phyloP scores from a whole-genome alignment of 2,113 vertebrate species.

The Setophaga kirtlandii region DNA sequence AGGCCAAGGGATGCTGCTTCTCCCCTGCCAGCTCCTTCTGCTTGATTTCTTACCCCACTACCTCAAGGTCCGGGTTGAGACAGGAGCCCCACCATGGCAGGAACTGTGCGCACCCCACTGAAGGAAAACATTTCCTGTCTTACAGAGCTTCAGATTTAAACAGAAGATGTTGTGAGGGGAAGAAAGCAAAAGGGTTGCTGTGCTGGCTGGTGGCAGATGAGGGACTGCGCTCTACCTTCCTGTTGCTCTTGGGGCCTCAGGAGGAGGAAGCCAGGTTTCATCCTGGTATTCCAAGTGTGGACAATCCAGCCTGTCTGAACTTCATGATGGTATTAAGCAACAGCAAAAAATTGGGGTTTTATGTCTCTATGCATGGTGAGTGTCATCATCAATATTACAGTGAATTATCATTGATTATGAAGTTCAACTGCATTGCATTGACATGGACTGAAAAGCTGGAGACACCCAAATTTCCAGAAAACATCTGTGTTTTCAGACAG shows the following conservation, averaged over 20 bases:
- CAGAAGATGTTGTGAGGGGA: not conserved
- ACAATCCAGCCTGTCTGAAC: not conserved
- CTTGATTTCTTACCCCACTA: not conserved
- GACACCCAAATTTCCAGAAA: not conserved
- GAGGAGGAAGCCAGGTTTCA: not conserved
- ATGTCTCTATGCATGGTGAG: not conserved
- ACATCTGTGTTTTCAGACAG: not conserved
- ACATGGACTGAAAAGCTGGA: not conserved
- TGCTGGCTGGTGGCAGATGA: not conserved
- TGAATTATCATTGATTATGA: not conserved
- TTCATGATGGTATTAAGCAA: not conserved
- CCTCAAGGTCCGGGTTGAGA: not conserved
- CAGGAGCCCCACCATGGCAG: accelerated
- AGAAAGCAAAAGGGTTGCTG: not conserved
- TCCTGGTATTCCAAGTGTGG: not conserved
- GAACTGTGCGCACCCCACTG: not conserved
- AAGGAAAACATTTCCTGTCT: not conserved
- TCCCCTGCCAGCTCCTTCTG: not conserved
- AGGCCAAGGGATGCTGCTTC: not conserved
- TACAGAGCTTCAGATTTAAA: not conserved
- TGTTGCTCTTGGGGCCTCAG: not conserved
- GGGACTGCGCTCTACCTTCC: not conserved
- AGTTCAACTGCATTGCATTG: not conserved
- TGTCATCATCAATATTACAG: not conserved
- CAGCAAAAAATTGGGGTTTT: not conserved